Base-by-base conservation (phyloP, 2,888 invertebrate species). In the Ormyrus rosae region DNA sequence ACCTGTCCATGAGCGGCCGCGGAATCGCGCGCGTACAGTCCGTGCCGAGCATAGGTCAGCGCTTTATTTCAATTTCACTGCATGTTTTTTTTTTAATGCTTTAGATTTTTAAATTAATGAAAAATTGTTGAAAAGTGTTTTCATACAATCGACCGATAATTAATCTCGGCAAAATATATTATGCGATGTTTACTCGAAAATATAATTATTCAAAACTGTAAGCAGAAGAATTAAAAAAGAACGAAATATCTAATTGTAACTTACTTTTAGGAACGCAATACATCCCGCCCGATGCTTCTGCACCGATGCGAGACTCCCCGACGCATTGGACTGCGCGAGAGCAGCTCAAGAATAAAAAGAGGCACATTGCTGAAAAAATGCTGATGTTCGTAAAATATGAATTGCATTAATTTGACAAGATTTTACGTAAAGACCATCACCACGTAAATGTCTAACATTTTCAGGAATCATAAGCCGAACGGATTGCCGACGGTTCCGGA, bases 401-500 rank as follows among this genome's bases (percentile, higher is more conserved):
- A 34, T 34, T 34, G 34, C 34, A 4, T 34, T 0, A 34, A 4
- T 34, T 4, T 34, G 34, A 34, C 4, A 34, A 34, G 34, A 34
- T 34, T 34, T 34, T 19, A 19, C 1, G 19, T 19, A 19, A 19
- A 19, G 19, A 19, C 19, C 34, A 34, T 3, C 67, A 19, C 13
- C 5, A 8, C 56, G 9, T 58, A 8, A 67, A 11, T 56, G 46
- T 13, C n/a, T 64, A 10, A 9, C 6, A 5, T 64, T 65, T 74
- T 9, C 10, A 79, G 81, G 61, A 88, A 88, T 63, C 86, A 88
- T 6, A 89, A 87, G 67, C 86, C 85, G 60, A 88, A 88, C 7
- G 87, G 86, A 34, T 84, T 89, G 76, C 51, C 85, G 48, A 82
- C 85, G 5, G 92, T 95, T 71, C 91, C 96, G 6, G 93, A 94